phyloP scores from a whole-genome alignment of 2,888 invertebrate species.

The Ferdinandea cuprea region DNA sequence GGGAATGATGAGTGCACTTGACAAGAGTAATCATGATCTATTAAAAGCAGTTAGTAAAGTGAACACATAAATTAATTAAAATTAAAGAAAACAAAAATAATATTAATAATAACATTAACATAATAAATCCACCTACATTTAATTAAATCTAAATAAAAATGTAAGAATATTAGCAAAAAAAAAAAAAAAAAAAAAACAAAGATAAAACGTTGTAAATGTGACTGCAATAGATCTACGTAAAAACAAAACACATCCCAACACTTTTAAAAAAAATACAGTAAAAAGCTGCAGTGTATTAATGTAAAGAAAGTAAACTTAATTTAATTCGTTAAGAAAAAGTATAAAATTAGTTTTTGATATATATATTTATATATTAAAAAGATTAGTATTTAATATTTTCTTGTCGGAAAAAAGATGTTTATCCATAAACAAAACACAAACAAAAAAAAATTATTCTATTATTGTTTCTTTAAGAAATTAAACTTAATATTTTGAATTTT shows the following conservation, averaged over 20 bases:
- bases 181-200: conserved; percentile 30
- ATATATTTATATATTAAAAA: conserved; percentile 57
- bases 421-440: conserved; percentile 41
- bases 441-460: conserved; percentile 30
- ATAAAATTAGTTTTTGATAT: conserved; percentile 70
- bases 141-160: conserved; percentile 61
- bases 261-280: conserved; percentile 54
- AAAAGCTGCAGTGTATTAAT: conserved; percentile 63
- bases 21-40: conserved; percentile 83
- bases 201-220: conserved; percentile 43
- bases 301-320: conserved; percentile 68
- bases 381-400: conserved; percentile 54
- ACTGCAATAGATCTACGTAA: conserved; percentile 64
- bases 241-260: conserved; percentile 24
- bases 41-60: conserved; percentile 83
- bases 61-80: conserved; percentile 82
- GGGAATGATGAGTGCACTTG: conserved; percentile 83
- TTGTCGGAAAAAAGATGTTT: conserved; percentile 22
- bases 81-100: conserved; percentile 46
- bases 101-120: too few species aligned
- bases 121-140: conserved; percentile 75
- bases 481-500: conserved; percentile 52
- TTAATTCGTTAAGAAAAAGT: conserved; percentile 60
- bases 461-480: conserved; percentile 70
- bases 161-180: conserved; percentile 54